Percentiles rank a stretch among this genome's conserved stretches.
These are phyloP conservation scores for Eulithis prunata DNA, from an alignment of 2,888 invertebrate genomes.

Conservation along the genomic window DNA sequence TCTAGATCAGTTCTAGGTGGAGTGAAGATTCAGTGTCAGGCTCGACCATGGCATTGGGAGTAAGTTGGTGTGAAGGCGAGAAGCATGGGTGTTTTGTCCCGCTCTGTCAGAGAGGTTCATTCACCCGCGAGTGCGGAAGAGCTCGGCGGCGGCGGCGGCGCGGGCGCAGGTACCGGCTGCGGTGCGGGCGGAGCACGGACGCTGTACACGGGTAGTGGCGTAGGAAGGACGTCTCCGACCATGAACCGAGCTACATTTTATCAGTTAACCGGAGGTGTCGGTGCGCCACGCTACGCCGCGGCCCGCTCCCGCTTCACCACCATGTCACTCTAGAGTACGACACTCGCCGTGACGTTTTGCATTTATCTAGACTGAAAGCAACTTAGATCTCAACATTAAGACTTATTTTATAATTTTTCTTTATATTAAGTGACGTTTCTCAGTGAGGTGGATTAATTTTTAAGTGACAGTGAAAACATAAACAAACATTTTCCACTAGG, in stretches of 20 bases:
- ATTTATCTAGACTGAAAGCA: conserved; percentile 81
- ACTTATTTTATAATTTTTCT: conserved; percentile 71
- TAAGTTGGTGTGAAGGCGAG: conserved; percentile 39
- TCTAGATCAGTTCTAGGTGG: conserved; percentile 69
- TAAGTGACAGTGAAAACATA: conserved; percentile 72
- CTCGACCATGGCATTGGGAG: conserved; percentile 78
- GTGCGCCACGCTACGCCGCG: conserved; percentile 65
- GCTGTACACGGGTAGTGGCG: conserved; percentile 66
- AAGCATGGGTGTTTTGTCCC: conserved; percentile 56
- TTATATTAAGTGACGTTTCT: conserved; percentile 74
- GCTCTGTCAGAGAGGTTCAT: conserved; percentile 76
- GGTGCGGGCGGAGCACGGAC: conserved; percentile 58
- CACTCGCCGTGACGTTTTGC: conserved; percentile 65
- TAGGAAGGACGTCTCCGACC: conserved; percentile 80
- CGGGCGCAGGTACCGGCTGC: conserved; percentile 68
- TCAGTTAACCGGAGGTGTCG: conserved; percentile 81
- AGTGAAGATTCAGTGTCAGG: conserved; percentile 68
- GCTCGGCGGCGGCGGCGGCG: conserved; percentile 55
- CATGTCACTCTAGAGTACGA: conserved; percentile 67
- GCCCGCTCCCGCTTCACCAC: conserved; percentile 64
- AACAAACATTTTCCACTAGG: conserved; percentile 64
- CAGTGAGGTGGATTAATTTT: conserved; percentile 73
- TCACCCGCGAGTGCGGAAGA: conserved; percentile 82
- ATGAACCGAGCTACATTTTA: conserved; percentile 79
- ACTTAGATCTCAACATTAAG: conserved; percentile 82